Base-by-base conservation (phyloP, 2,797 vertebrate genomes). In the Oreochromis mossambicus region DNA sequence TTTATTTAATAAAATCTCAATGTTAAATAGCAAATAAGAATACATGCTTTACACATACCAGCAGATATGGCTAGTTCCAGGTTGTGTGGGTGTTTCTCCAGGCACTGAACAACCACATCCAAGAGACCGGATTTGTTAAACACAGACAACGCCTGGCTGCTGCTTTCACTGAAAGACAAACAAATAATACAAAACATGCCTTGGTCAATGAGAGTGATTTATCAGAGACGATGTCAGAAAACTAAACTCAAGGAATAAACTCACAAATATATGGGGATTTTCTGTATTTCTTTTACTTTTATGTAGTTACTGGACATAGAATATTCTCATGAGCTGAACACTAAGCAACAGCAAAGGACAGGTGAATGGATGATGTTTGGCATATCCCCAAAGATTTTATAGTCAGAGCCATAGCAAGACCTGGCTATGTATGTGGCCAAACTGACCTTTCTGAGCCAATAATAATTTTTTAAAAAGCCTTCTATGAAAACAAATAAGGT, bases 51-150 rank as follows among this genome's bases (percentile, higher is more conserved):
- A 24, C 8, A 50, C 56, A 15, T 93, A 99, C 99, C 99, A 92
- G 97, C 98, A 86, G 98, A 97, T 90, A 97, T 92, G 86, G 98
- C 97, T 92, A 99, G 95, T 85, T 98, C 97, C 55, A 97, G 85
- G 21, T 97, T 98, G n/a, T 97, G 94, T 36, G 95, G 84, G 91
- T 98, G 97, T 84, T 94, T 97, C 92, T 97, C 97, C 91, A 99
- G 92, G 95, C 95, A 99, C 86, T 95, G 97, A 83, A 99, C 90
- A 5, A 99, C 94, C 92, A 96, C 81, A 76, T 98, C 97, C 90
- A 99, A 93, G 78, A 99, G 98, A 58, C 96, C 97, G 29, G 97
- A 96, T 92, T 97, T 98, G 95, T 98, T 99, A 96, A 99, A 99
- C 90, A 98, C 86, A 9, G 95, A 95, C 9, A 99, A 93, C 0